These are phyloP conservation scores for Emberiza fucata DNA, from an alignment of 2,113 vertebrate species.

Conservation along the genomic window DNA sequence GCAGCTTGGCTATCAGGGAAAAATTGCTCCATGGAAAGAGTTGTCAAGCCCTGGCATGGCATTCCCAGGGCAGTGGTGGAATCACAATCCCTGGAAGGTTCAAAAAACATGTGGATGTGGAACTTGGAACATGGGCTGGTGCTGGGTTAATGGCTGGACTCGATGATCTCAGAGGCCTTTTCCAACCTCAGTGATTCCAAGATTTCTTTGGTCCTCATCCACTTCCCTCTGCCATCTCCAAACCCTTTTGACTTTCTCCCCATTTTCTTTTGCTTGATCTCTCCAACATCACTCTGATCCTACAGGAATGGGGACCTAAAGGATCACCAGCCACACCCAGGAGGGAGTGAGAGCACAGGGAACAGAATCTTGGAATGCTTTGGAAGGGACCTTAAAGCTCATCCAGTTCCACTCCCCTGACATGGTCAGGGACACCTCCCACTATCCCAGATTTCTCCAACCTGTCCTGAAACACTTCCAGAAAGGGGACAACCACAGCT, in stretches of 20 bases:
- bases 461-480: rapidly evolving
- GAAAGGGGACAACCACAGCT: background rate
- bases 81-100: background rate
- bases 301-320: background rate
- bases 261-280: background rate
- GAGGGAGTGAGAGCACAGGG: background rate
- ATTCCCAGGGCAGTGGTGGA: background rate
- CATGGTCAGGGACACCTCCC: background rate
- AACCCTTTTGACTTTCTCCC: background rate
- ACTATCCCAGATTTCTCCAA: background rate
- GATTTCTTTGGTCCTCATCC: background rate
- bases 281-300: background rate
- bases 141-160: background rate
- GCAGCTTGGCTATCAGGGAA: background rate
- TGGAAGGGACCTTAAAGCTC: background rate
- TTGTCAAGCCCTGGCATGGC: background rate
- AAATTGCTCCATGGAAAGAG: background rate
- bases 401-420: rapidly evolving
- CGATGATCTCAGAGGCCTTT: background rate
- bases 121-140: background rate
- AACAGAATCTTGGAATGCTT: background rate
- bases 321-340: background rate
- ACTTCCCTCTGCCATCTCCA: background rate
- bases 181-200: background rate
- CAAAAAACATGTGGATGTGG: background rate